Evolutionary conservation across 2,113 vertebrate genomes (phyloP).

Genomic region (Hiodon alosoides): DNA sequence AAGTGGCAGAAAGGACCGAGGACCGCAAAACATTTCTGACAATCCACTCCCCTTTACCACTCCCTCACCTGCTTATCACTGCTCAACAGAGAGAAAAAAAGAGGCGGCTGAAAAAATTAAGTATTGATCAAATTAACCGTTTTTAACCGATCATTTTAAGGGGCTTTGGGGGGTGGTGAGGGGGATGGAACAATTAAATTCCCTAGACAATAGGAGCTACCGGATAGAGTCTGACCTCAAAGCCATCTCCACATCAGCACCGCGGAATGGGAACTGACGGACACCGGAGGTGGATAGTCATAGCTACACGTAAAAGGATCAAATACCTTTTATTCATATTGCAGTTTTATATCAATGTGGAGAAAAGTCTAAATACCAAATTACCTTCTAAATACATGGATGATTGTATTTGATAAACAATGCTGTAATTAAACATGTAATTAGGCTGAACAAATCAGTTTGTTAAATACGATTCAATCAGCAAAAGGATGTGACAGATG

Average conservation of each 20-base stretch:
- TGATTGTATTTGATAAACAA: no score
- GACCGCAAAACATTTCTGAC: conserved; percentile 79
- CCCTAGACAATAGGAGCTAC: conserved; percentile 74
- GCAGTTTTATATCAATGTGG: no score
- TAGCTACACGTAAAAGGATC: conserved; percentile 14
- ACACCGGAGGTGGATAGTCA: not conserved
- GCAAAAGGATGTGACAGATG: no score
- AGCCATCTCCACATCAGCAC: conserved; percentile 59
- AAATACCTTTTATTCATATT: not conserved
- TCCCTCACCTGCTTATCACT: conserved; percentile 85
- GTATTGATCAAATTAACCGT: conserved; percentile 99
- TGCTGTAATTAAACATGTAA: no score
- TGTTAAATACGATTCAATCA: no score
- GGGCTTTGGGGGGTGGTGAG: conserved; percentile 49
- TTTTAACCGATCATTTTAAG: conserved; percentile 86
- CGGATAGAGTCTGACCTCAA: conserved; percentile 75
- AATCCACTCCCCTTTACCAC: conserved; percentile 76
- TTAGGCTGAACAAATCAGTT: no score
- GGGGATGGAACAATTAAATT: conserved; percentile 87
- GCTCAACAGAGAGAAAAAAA: conserved; percentile 87
- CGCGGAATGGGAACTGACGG: conserved; percentile 38
- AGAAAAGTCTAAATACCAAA: no score
- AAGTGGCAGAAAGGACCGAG: conserved; percentile 81
- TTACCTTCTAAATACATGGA: no score
- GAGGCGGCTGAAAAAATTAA: conserved; percentile 92